Evolutionary conservation across 1,140 invertebrate species (phyloP).

Genomic region (Drosophila punjabiensis): DNA sequence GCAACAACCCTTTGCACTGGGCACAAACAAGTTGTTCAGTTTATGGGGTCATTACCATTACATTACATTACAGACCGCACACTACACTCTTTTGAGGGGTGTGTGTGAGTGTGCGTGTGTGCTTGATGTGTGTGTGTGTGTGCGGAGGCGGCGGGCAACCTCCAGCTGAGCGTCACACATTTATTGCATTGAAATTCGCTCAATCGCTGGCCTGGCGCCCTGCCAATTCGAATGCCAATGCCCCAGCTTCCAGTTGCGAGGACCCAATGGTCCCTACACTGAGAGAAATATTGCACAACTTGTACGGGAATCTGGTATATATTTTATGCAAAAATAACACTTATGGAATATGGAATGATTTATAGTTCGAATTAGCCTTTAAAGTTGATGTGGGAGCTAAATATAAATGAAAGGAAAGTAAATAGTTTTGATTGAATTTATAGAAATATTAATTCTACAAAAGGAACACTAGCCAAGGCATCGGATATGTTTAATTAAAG

Average conservation of each 20-base stretch:
- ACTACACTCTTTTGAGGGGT: conserved; percentile 6
- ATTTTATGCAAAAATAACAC: background rate
- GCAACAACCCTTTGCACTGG: conserved; percentile 72
- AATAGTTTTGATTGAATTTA: background rate
- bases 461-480: background rate
- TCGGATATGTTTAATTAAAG: background rate
- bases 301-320: background rate
- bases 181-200: conserved; percentile 83
- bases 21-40: conserved; percentile 82
- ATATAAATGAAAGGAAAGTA: background rate
- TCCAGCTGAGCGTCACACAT: conserved; percentile 65
- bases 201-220: conserved; percentile 73
- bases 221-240: conserved; percentile 59
- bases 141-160: conserved; percentile 18
- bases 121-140: no score
- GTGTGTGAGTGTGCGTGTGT: background rate
- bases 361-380: background rate
- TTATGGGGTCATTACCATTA: conserved; percentile 83
- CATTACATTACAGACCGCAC: conserved; percentile 64
- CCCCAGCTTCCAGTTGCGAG: conserved; percentile 27
- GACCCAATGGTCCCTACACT: conserved; percentile 18
- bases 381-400: background rate
- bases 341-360: no score
- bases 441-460: background rate
- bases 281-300: background rate